Base-by-base conservation (phyloP, 35 echinoderm and acorn worm genomes). In the Lytechinus pictus region DNA sequence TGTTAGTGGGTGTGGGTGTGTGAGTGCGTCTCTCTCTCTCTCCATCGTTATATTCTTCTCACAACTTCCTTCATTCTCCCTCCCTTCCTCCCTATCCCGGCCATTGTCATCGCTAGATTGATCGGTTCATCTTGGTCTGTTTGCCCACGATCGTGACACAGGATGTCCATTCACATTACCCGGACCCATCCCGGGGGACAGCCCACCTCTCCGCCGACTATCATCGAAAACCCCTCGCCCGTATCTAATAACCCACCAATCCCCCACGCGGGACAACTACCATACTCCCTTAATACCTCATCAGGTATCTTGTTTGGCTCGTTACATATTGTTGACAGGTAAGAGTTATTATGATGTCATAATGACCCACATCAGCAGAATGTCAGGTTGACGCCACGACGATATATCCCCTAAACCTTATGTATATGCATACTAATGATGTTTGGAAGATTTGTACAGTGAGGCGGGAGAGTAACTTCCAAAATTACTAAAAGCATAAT, bases 291-390 rank as follows among this genome's bases (percentile, higher is more conserved):
- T 79, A 79, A 79, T 79, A 79, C n/a, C 66, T 58, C 66, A 24
- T n/a, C 66, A 24, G 21, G 66, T 24, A 19, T 19, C 19, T 79
- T 79, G 66, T 79, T 79, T 16, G 66, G 21, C 21, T 79, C 66
- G 66, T 79, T 79, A 79, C 66, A n/a, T 79, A 79, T 79, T 79
- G 66, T 79, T 79, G 66, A 79, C 66, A 79, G 66, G 66, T 79
- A 79, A 19, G 8, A 79, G 66, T 79, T 24, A 79, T 79, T 79
- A 79, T 79, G 66, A 79, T 79, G 66, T 79, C 66, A 79, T 79
- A 24, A 79, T 79, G 66, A 79, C 66, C 66, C 66, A 24, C 66
- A n/a, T 79, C 19, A 79, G 24, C n/a, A 79, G 19, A 24, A 79
- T 79, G 66, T 14, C 4, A 16, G 66, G 66, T 79, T 24, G 66